Base-by-base conservation (phyloP, 2,797 vertebrate species). In the Ceryle rudis region DNA sequence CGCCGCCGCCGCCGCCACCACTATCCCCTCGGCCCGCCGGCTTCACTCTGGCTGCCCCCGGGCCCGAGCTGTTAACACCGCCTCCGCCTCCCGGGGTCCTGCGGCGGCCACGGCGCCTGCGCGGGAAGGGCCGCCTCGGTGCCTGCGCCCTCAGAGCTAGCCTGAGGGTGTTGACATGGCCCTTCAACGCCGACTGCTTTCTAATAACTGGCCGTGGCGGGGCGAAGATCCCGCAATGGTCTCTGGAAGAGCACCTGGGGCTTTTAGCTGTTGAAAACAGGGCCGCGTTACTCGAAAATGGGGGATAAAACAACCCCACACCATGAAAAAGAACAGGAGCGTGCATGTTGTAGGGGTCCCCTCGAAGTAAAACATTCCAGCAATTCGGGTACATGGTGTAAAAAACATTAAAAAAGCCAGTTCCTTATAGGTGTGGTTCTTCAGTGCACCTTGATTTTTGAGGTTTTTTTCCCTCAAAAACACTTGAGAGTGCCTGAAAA, bases 261-360 rank as follows among this genome's bases (percentile, higher is more conserved):
- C 21, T n/a, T 71, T 31, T 4, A 9, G 51, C 10, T 9, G 55
- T 19, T 29, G 47, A 6, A 18, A 62, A 28, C 0, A 23, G 16
- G 14, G 5, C 11, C 1, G n/a, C 1, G 4, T 29, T 37, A 20
- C 3, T 28, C 12, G 9, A 2, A 2, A 2, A 8, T 28, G 39
- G 14, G 46, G 42, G 9, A 25, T 51, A 31, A 14, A 4, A 2
- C 25, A 51, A 51, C 8, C 14, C 26, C 49, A 16, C 49, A 16
- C 49, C 2, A 54, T 2, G 4, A 28, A 60, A 51, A 16, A 28
- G 49, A 18, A 20, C 44, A 21, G 44, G 49, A 16, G 49, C 28
- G 49, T 28, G 49, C 15, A 13, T 28, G 49, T 51, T 51, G 49
- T 28, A 6, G 26, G 49, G 14, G 49, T 28, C 14, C 49, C 26